A percentile compares a stretch with the other conserved stretches of the same genome.
Conservation (phyloP, 2,113 vertebrate genomes). For the Mustela nigripes region DNA sequence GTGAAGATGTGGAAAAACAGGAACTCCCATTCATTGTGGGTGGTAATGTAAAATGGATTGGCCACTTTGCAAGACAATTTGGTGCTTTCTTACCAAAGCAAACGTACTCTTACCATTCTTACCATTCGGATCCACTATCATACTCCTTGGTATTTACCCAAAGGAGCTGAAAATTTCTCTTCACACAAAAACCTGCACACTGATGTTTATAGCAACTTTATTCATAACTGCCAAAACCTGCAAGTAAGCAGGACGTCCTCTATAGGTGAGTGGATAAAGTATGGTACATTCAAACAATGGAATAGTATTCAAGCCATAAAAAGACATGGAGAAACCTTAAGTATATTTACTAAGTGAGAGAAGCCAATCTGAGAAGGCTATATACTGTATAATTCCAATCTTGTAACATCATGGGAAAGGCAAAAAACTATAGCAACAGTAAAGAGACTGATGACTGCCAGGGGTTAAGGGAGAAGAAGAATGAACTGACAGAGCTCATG, state of each 20-base stretch:
- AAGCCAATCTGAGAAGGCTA: not conserved
- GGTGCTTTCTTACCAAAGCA: not conserved
- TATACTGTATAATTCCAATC: not conserved
- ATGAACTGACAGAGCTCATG: not conserved
- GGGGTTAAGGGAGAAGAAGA: not conserved
- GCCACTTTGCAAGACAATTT: not conserved
- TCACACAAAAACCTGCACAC: not conserved
- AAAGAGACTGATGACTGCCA: not conserved
- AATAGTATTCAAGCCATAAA: not conserved
- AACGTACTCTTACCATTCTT: not conserved
- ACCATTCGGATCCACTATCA: not conserved
- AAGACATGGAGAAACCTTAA: not conserved
- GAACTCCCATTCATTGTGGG: not conserved
- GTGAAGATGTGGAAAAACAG: not conserved
- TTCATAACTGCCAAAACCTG: not conserved
- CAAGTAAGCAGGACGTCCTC: not conserved
- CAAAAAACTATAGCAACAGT: not conserved
- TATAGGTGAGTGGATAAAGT: not conserved
- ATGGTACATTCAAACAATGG: not conserved
- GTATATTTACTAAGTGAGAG: not conserved
- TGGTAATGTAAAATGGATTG: not conserved
- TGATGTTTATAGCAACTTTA: conserved; percentile 7
- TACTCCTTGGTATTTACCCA: not conserved
- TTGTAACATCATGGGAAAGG: not conserved
- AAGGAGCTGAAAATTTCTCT: not conserved